Evolutionary conservation across 2,888 invertebrate genomes (phyloP), one percentile per base, ranked within the genome.

Genomic region (Callyntrura guangdongensis): DNA sequence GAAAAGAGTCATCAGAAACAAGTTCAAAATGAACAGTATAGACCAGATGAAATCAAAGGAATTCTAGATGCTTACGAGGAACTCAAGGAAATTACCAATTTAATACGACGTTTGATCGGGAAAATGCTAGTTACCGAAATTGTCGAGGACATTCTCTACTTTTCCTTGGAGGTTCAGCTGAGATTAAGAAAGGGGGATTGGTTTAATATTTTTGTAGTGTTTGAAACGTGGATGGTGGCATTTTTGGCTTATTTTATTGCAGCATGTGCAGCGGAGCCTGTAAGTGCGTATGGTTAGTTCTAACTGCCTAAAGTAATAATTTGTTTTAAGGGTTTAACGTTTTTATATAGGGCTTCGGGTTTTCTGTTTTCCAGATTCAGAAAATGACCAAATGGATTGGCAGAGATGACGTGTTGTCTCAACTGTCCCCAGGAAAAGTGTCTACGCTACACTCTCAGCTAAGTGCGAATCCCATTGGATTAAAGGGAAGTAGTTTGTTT

Each of bases 131-230:
- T 79, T 8, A 53, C 86, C 9, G 86, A 86, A 17, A 86, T 86
- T 64, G 64, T 79, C 6, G 79, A 86, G 25, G 86, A 86, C 14
- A 61, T 86, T 77, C 47, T 86, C 61, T 86, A 86, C 64, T 86
- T 86, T 49, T 79, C 79, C 0, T n/a, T 86, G n/a, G 86, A 86
- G 22, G 86, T 86, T 1, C 77, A 86, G 27, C 77, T 86, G 0
- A n/a, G 77, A n/a, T 47, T 86, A 2, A 12, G 77, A 36, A 25
- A 77, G 20, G 49, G 64, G 14, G 79, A 86, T 47, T 86, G 86
- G 86, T 86, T 86, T 36, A 64, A 64, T 27, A 64, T 61, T 47
- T 61, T 86, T 64, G 86, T 86, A 0, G 69, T 79, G 17, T 45
- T 79, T 25, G 86, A 86, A 86, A 86, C 86, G 9, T 77, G 86